Evolutionary conservation across 2,113 vertebrate species (phyloP), one percentile per base, ranked within the genome.

Genomic region (Oncorhynchus masou): DNA sequence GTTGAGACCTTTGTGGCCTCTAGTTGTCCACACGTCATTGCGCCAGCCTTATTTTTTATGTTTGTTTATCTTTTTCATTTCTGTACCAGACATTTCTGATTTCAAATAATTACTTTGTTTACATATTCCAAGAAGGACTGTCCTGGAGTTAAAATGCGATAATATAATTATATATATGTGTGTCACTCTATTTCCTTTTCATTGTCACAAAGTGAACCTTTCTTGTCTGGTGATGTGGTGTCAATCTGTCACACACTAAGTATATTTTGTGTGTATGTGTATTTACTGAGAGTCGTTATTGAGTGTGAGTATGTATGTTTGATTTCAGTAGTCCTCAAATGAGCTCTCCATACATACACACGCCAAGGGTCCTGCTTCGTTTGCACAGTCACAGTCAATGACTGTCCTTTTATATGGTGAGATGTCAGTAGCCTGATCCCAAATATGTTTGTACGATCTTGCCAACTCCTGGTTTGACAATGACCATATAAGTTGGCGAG

Each of bases 171-270:
- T 57, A 72, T 74, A 49, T 25, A 54, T 74, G 27, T 51, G 19
- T 92, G 82, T 19, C 54, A 49, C 24, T 88, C 83, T 85, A 89
- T 88, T 86, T 89, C 84, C 83, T 74, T 89, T 91, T 79, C 48
- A 74, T 88, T 88, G 29, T 88, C 90, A 90, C 88, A 77, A 89
- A 92, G 87, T 90, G 87, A 92, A 88, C 84, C 90, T 90, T 85
- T 66, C 86, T 87, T 92, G 90, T 88, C 86, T 72, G 83, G 91
- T 91, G 90, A 81, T 80, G 90, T 91, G 91, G 16, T 4, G 88
- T 45, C 39, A 45, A 9, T 45, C 39, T 77, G 83, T 92, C 90
- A 87, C 88, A 90, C 85, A 90, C 88, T 89, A 80, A 85, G 74
- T 85, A 81, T 79, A 82, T 78, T 84, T 71, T 84, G 79, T 89